Base-by-base conservation (phyloP, 23 tunicate genomes). In the Halocynthia roretzi region DNA sequence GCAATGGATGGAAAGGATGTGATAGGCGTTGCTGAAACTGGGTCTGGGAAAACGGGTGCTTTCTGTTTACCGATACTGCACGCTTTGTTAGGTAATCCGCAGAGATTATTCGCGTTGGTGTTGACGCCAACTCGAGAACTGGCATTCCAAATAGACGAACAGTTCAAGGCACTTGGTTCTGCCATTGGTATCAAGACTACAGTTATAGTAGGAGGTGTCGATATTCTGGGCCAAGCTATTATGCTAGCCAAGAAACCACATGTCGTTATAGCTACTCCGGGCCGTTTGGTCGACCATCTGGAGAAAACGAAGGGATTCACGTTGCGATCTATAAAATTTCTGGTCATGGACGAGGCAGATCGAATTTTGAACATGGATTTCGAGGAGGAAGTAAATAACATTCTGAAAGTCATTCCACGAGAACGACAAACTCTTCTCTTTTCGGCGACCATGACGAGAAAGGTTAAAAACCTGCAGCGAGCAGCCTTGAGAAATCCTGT, bases 21-120 rank as follows among this genome's bases (percentile, higher is more conserved):
- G 14, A 93, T 93, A 74, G 98, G 98, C 5, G 66, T 93, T 31
- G 98, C 98, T 6, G 93, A 87, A 77, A 93, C 98, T 23, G 98
- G 98, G n/a, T 93, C 98, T 52, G 98, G 98, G 54, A 93, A 93
- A 76, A 93, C 98, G 22, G 98, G 89, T 53, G 98, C 98, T 10
- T 93, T 93, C 71, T 87, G 94, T 68, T 54, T 93, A 23, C 98
- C 98, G 5, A 81, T 93, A 12, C 54, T 93, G 51, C 98, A 93
- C 66, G 84, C 89, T 10, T 76, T 93, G 50, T 64, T 93, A 40
- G 89, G 87, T 17, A 80, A 72, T 21, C 98, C 98, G 0, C 94
- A 83, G 51, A 52, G 94, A 48, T 50, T 93, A 52, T 93, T 87
- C 64, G 89, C 89, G 22, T 58, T 93, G 14, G 84, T 93, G n/a